Percentiles rank a stretch among this genome's conserved stretches.
These are phyloP conservation scores for Pionites leucogaster DNA, from an alignment of 2,113 vertebrate genomes.

Conservation along the genomic window DNA sequence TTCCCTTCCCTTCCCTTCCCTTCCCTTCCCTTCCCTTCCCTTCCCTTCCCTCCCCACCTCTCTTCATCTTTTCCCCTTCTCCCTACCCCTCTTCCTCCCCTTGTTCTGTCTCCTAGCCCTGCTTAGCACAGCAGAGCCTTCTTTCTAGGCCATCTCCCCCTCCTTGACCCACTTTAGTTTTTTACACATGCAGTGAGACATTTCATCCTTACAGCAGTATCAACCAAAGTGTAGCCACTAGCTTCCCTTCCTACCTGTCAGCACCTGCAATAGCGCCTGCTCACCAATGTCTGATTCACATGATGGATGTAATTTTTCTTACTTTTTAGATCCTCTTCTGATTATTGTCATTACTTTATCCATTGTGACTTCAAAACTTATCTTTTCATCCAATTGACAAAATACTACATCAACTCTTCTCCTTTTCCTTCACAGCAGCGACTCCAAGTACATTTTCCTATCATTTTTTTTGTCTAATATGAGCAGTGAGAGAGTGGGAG, in stretches of 20 bases:
- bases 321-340: background rate
- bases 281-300: background rate
- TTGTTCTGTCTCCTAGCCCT: background rate
- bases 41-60: no score
- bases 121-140: background rate
- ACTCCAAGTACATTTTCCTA: background rate
- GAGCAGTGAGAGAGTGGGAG: background rate
- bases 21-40: no score
- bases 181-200: background rate
- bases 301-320: background rate
- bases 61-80: no score
- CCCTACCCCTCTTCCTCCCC: background rate
- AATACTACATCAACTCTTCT: background rate
- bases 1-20: background rate
- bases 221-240: background rate
- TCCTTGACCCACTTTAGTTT: background rate
- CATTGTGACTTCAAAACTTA: background rate
- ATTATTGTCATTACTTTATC: background rate
- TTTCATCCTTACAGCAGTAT: background rate
- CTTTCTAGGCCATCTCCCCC: background rate
- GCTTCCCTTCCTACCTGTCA: background rate
- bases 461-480: background rate
- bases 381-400: background rate
- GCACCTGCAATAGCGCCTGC: background rate
- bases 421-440: background rate